phyloP scores from a whole-genome alignment of 2,113 vertebrate species.

The Dendrocopos noguchii region DNA sequence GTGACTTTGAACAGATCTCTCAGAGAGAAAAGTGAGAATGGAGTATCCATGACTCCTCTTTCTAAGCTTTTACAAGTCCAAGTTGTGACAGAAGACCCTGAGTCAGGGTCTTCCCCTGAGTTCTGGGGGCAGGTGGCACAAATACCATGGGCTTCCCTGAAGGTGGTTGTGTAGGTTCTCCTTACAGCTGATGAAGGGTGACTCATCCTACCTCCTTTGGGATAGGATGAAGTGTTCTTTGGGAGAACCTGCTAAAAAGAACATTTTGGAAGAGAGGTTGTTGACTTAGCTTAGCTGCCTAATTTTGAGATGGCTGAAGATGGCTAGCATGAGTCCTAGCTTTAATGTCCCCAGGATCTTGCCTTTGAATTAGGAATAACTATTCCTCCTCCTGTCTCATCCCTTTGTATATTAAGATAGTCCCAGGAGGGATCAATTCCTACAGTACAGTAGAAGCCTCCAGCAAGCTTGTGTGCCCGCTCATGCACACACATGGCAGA shows the following conservation, averaged over 20 bases:
- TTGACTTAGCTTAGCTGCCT: background rate
- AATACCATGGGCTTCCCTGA: background rate
- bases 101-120: background rate
- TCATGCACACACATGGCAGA: background rate
- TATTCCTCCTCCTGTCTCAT: background rate
- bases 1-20: slow-evolving; percentile 8
- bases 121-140: background rate
- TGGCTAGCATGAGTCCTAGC: background rate
- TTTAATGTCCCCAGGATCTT: background rate
- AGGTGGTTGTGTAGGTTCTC: background rate
- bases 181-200: background rate
- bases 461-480: no score
- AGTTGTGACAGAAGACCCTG: background rate
- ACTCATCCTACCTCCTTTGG: background rate
- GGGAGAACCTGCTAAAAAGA: background rate
- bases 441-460: background rate
- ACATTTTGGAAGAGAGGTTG: background rate
- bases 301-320: background rate
- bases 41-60: background rate
- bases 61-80: background rate
- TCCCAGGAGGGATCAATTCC: background rate
- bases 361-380: background rate
- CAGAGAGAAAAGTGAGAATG: background rate
- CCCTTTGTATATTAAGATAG: background rate
- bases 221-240: background rate